These are phyloP conservation scores for Diaprepes abbreviatus DNA, from an alignment of 2,888 invertebrate genomes.

Conservation along the genomic window DNA sequence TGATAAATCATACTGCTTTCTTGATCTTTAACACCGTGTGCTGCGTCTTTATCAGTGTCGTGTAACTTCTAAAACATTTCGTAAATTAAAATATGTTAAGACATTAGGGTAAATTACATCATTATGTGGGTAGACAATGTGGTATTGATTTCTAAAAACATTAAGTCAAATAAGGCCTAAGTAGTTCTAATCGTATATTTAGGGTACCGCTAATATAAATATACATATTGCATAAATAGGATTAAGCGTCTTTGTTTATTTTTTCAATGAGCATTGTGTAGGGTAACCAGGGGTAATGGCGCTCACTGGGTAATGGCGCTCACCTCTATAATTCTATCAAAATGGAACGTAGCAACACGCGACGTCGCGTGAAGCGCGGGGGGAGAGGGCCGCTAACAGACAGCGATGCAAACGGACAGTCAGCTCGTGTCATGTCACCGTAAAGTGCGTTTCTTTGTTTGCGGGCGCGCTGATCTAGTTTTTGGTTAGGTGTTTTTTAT, in stretches of 20 bases:
- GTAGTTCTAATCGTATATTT: neutral
- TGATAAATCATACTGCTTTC: conserved; percentile 30
- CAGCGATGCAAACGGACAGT: too few relatives aligned
- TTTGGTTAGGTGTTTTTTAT: too few relatives aligned
- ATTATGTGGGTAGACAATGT: conserved; percentile 32
- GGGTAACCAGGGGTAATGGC: too few relatives aligned
- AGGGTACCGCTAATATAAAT: conserved; percentile 30
- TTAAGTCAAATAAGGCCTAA: conserved; percentile 12
- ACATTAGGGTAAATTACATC: conserved; percentile 34
- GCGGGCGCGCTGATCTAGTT: too few relatives aligned
- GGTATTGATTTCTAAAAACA: conserved; percentile 36
- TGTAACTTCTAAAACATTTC: conserved; percentile 34
- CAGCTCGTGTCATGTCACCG: too few relatives aligned
- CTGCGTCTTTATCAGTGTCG: neutral
- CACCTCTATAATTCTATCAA: too few relatives aligned
- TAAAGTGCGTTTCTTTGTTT: too few relatives aligned
- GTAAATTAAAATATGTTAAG: conserved; percentile 27
- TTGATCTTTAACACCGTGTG: neutral
- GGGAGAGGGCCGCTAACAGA: too few relatives aligned
- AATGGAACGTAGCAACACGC: too few relatives aligned
- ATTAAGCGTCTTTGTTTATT: conserved; percentile 7
- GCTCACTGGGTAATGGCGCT: too few relatives aligned
- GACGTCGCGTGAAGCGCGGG: too few relatives aligned
- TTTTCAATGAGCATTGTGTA: neutral
- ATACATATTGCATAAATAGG: conserved; percentile 7